These are phyloP conservation scores for Drosophila teissieri DNA, from an alignment of 1,140 invertebrate genomes.

Conservation along the genomic window DNA sequence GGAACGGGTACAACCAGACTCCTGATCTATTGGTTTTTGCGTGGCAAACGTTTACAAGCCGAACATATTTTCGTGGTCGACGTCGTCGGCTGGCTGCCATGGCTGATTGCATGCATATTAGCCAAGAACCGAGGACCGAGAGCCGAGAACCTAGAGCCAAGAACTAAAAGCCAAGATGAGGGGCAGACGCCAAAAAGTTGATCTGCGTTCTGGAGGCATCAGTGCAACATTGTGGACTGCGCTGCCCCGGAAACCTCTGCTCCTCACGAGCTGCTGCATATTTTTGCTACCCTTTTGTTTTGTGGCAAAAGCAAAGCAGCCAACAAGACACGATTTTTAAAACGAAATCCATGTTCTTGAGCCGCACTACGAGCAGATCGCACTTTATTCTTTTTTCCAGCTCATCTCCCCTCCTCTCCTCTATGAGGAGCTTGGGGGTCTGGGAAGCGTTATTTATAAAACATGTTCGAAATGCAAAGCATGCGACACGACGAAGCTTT, in stretches of 20 bases:
- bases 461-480: slow-evolving; percentile 79
- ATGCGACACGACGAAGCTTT: slow-evolving; percentile 80
- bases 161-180: not conserved
- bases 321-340: slow-evolving; percentile 82
- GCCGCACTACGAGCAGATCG: slow-evolving; percentile 56
- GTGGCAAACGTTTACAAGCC: slow-evolving; percentile 70
- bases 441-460: slow-evolving; percentile 80
- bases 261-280: slow-evolving; percentile 44
- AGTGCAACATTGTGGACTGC: not conserved
- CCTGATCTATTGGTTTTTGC: slow-evolving; percentile 79
- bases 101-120: slow-evolving; percentile 76
- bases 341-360: slow-evolving; percentile 79
- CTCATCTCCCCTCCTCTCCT: not conserved
- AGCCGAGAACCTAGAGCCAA: not conserved
- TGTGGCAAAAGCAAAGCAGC: slow-evolving; percentile 63
- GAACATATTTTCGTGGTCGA: slow-evolving; percentile 71
- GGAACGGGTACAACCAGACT: slow-evolving; percentile 29
- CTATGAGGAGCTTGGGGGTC: slow-evolving; percentile 51
- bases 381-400: slow-evolving; percentile 49
- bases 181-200: slow-evolving; percentile 54
- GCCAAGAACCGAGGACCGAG: slow-evolving; percentile 48
- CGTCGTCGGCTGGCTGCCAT: slow-evolving; percentile 40
- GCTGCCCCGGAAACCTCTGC: not conserved
- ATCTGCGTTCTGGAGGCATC: slow-evolving; percentile 66
- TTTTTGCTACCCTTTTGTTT: slow-evolving; percentile 66